Evolutionary conservation across 2,113 vertebrate species (phyloP).

Genomic region (Dolichotis patagonum): DNA sequence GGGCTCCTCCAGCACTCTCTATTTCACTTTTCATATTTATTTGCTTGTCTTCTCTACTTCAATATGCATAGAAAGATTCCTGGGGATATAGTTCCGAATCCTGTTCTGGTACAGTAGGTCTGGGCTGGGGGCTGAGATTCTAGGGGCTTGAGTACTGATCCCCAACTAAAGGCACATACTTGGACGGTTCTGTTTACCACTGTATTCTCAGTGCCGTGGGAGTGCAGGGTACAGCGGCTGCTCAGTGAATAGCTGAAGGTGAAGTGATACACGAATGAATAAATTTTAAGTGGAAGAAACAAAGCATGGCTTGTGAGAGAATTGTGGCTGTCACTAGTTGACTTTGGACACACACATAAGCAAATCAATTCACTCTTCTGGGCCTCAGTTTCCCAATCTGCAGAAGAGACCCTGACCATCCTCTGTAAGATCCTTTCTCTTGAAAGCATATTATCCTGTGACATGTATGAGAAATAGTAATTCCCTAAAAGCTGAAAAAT

Average conservation of each 20-base stretch:
- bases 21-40: neutral
- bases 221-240: neutral
- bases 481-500: slow-evolving; percentile 19
- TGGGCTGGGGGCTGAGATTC: neutral
- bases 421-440: neutral
- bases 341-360: neutral
- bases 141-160: neutral
- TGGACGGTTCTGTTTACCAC: neutral
- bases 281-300: neutral
- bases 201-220: neutral
- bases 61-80: neutral
- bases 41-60: neutral
- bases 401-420: neutral
- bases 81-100: neutral
- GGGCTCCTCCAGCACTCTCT: neutral
- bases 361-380: neutral
- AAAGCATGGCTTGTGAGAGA: neutral
- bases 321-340: neutral
- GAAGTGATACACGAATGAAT: neutral
- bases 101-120: neutral
- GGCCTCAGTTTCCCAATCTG: neutral
- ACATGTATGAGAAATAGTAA: neutral
- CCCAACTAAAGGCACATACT: neutral
- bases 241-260: neutral
- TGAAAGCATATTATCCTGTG: neutral